Percentiles rank a stretch among this genome's conserved stretches.
These are phyloP conservation scores for Drosophila orosa DNA, from an alignment of 1,140 invertebrate species.

Conservation along the genomic window DNA sequence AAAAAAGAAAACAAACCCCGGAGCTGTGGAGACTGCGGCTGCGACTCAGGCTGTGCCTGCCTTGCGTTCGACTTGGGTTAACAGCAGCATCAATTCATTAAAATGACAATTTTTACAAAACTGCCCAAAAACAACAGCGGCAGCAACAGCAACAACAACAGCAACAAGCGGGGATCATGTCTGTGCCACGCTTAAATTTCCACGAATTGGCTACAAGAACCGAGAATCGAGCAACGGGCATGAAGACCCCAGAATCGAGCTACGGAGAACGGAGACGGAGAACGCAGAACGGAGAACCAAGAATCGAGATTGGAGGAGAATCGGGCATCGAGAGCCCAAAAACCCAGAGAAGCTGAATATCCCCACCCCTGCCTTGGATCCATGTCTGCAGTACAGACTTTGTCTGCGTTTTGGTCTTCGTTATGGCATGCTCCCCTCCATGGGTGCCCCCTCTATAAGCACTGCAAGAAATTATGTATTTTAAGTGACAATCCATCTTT, in stretches of 20 bases:
- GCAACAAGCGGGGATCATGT: conserved; percentile 77
- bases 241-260: conserved; percentile 23
- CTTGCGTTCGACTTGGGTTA: conserved; percentile 63
- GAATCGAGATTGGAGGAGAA: conserved; percentile 22
- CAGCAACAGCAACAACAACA: conserved; percentile 57
- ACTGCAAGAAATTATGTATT: not conserved
- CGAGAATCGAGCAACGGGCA: conserved; percentile 40
- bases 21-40: not conserved
- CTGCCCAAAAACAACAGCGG: conserved; percentile 79
- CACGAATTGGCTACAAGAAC: conserved; percentile 82
- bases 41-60: conserved; percentile 21
- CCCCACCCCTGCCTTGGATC: conserved; percentile 14
- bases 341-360: conserved; percentile 23
- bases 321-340: conserved; percentile 30
- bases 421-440: conserved; percentile 32
- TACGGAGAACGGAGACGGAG: conserved; percentile 9
- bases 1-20: not conserved
- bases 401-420: conserved; percentile 43
- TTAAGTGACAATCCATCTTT: not conserved
- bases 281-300: conserved; percentile 19
- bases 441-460: conserved; percentile 7
- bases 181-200: conserved; percentile 82
- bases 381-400: conserved; percentile 42
- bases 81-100: conserved; percentile 83
- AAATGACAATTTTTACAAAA: conserved; percentile 83